Conservation (phyloP, 2,113 vertebrate species). For the Oceanodroma tethys region DNA sequence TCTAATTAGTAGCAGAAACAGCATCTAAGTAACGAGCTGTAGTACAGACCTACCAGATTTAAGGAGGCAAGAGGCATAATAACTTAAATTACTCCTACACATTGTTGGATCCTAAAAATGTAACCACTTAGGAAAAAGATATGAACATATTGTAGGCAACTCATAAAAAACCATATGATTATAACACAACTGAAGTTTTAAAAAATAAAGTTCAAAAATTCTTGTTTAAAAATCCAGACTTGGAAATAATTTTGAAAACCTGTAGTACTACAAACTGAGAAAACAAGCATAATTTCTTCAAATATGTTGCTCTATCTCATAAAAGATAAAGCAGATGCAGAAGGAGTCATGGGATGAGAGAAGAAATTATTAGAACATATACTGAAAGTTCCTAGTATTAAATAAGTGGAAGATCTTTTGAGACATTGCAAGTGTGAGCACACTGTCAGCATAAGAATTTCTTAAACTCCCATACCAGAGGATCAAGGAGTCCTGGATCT, state of each 20-base stretch:
- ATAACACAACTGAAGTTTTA: neutral
- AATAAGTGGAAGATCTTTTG: neutral
- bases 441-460: neutral
- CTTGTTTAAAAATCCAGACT: neutral
- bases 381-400: neutral
- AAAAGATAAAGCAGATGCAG: neutral
- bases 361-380: neutral
- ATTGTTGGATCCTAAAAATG: neutral
- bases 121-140: neutral
- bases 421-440: neutral
- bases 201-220: neutral
- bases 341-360: neutral
- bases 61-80: neutral
- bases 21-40: conserved; percentile 1
- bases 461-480: neutral
- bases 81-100: neutral
- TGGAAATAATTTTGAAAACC: neutral
- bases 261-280: neutral
- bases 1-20: conserved; percentile 53
- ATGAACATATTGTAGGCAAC: neutral
- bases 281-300: neutral
- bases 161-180: neutral
- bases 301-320: neutral
- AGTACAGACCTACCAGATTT: conserved; percentile 23
- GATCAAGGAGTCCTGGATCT: neutral